Evolutionary conservation across 2,888 invertebrate species (phyloP).

Genomic region (Tipula unca): DNA sequence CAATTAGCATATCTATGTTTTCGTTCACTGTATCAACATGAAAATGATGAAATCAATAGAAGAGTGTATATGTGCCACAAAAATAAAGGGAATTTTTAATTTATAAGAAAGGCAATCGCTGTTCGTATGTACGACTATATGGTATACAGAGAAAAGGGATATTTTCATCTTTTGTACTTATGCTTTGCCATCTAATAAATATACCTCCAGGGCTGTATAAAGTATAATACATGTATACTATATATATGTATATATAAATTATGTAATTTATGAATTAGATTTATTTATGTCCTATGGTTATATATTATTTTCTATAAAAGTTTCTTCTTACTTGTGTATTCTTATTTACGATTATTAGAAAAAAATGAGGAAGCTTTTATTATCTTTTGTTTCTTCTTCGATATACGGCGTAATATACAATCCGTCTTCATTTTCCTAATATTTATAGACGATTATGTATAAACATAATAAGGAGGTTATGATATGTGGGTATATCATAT

Average conservation of each 20-base stretch:
- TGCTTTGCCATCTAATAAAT: neutral
- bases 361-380: neutral
- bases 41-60: neutral
- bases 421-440: neutral
- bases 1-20: neutral
- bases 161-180: neutral
- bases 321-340: neutral
- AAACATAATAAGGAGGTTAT: neutral
- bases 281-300: neutral
- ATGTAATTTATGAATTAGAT: neutral
- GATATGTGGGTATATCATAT: neutral
- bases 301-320: neutral
- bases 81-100: neutral
- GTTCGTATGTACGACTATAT: neutral
- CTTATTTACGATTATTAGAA: neutral
- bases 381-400: neutral
- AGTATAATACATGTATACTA: no score
- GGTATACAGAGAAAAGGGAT: neutral
- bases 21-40: neutral
- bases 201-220: neutral
- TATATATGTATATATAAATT: no score
- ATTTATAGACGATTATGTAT: neutral
- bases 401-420: neutral
- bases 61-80: neutral
- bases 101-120: neutral